A percentile compares a stretch with the other conserved stretches of the same genome.
Conservation (phyloP, 1,140 invertebrate genomes). For the Drosophila athabasca region DNA sequence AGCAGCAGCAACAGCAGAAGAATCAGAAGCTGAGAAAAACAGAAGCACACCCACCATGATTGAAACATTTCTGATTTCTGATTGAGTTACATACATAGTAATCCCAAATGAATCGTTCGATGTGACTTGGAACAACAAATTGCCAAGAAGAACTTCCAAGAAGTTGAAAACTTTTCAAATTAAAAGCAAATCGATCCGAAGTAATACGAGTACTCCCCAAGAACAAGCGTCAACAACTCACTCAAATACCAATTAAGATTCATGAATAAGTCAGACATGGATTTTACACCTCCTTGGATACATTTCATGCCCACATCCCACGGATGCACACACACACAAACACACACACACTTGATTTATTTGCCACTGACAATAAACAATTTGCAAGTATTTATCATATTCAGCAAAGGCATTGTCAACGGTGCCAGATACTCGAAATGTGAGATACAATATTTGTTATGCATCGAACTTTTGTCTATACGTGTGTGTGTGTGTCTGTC, state of each 20-base stretch:
- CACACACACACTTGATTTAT: slow-evolving; percentile 33
- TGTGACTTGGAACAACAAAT: no score
- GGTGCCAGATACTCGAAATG: slow-evolving; percentile 25
- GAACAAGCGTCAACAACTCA: no score
- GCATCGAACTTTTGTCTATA: slow-evolving; percentile 44
- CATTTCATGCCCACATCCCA: neutral
- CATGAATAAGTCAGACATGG: slow-evolving; percentile 24
- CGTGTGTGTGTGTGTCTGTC: neutral
- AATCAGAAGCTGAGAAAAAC: slow-evolving; percentile 4
- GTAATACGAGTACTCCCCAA: neutral
- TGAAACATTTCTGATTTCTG: neutral
- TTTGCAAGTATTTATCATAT: slow-evolving; percentile 63
- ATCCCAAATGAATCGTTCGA: no score
- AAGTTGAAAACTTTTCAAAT: no score
- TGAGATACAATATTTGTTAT: slow-evolving; percentile 63
- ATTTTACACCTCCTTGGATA: slow-evolving; percentile 30
- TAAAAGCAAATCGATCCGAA: neutral
- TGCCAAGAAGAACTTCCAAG: no score
- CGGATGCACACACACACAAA: slow-evolving; percentile 10
- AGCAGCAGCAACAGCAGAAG: slow-evolving; percentile 7
- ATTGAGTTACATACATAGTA: no score
- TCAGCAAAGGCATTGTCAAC: slow-evolving; percentile 45
- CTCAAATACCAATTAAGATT: no score
- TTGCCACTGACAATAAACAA: slow-evolving; percentile 60
- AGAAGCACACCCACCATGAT: slow-evolving; percentile 16